Base-by-base conservation (phyloP, 2,888 invertebrate species). In the Scaptomyza cyrtandrae region DNA sequence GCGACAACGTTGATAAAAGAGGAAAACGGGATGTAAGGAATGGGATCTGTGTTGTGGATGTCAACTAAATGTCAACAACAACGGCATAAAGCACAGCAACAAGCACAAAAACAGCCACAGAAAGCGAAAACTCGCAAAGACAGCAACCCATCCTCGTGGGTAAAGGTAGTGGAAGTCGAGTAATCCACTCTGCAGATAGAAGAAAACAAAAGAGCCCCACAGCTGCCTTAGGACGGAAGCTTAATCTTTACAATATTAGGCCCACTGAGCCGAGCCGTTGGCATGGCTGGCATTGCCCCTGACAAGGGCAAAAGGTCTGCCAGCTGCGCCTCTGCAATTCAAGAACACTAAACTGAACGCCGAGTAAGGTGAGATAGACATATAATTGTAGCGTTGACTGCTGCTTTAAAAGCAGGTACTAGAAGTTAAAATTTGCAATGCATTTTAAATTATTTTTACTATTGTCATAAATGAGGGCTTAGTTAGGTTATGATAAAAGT, bases 11-110 rank as follows among this genome's bases (percentile, higher is more conserved):
- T 39, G 50, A 43, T 7, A 35, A 14, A 14, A 3, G 10, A 4
- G 16, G 41, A 41, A 5, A 27, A 27, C 24, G 31, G 49, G 10
- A 19, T 13, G 45, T 2, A 7, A 14, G 39, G 27, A 0, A 3
- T 29, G 37, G 45, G 33, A 41, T 33, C 44, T 52, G 24, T 52
- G 45, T 44, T 44, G 57, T 71, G 80, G 68, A 66, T 83, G 86
- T 83, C 84, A 84, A 88, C 83, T 84, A 83, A 83, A 84, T 84
- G 84, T 84, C 84, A 86, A 84, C 83, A 88, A 46, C 67, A 68
- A 52, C 61, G 70, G 69, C 76, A 71, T 66, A 66, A 76, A 80
- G 41, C 24, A 27, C 58, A 71, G 11, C 29, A 35, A 39, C 14
- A 16, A 44, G 50, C 45, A 44, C 37, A 50, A 44, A 35, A 48